Evolutionary conservation across 1,140 invertebrate species (phyloP).

Genomic region (Drosophila pallidifrons): DNA sequence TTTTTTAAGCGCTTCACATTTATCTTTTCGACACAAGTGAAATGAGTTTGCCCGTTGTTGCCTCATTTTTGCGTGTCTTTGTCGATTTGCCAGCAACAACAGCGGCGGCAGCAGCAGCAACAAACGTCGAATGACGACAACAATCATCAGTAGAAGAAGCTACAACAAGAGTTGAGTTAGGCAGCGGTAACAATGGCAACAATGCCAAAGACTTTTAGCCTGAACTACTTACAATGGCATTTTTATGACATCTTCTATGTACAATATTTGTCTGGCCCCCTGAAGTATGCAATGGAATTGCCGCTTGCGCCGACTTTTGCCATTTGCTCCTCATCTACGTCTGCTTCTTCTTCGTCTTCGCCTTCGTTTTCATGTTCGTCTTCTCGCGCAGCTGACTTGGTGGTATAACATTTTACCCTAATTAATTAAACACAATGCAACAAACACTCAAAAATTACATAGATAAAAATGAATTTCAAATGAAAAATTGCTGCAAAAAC

Average conservation of each 20-base stretch:
- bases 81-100: slow-evolving; percentile 65
- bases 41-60: slow-evolving; percentile 68
- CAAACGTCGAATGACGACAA: slow-evolving; percentile 31
- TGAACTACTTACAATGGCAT: slow-evolving; percentile 81
- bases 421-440: slow-evolving; percentile 70
- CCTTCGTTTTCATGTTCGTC: background rate
- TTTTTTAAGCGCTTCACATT: slow-evolving; percentile 84
- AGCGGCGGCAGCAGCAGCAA: slow-evolving; percentile 36
- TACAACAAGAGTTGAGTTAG: slow-evolving; percentile 12
- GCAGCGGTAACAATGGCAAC: slow-evolving; percentile 62
- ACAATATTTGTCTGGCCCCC: slow-evolving; percentile 40
- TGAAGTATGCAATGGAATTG: slow-evolving; percentile 67
- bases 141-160: slow-evolving; percentile 25
- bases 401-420: slow-evolving; percentile 49
- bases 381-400: background rate
- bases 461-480: slow-evolving; percentile 64
- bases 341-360: background rate
- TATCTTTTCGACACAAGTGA: slow-evolving; percentile 82
- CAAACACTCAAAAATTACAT: slow-evolving; percentile 54
- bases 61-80: slow-evolving; percentile 63
- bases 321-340: slow-evolving; percentile 12
- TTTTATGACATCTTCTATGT: slow-evolving; percentile 78
- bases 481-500: slow-evolving; percentile 54
- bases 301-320: slow-evolving; percentile 51
- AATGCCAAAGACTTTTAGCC: slow-evolving; percentile 45